Conservation (phyloP, 2,797 vertebrate genomes). For the Esox masquinongy region DNA sequence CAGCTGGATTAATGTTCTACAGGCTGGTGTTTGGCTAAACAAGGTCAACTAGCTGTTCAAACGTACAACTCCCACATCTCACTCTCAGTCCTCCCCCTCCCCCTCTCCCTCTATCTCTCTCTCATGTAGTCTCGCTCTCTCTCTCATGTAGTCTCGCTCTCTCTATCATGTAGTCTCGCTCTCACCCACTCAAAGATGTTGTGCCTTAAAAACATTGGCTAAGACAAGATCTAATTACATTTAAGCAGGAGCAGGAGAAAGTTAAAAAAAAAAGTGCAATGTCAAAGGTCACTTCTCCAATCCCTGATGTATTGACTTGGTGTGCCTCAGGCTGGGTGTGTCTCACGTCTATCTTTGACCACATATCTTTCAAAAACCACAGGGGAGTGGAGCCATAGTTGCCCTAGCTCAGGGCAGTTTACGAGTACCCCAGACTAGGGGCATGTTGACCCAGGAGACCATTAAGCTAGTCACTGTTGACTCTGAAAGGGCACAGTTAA, state of each 20-base stretch:
- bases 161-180: neutral
- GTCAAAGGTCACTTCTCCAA: slow-evolving; percentile 11
- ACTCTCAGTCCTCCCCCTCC: neutral
- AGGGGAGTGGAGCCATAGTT: slow-evolving; percentile 12
- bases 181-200: neutral
- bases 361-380: neutral
- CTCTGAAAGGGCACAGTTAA: slow-evolving; percentile 46
- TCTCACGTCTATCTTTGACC: neutral
- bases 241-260: neutral
- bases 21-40: slow-evolving; percentile 61
- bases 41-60: slow-evolving; percentile 49
- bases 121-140: neutral
- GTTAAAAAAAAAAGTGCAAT: neutral
- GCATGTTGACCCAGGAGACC: slow-evolving; percentile 41
- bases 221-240: neutral
- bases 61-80: slow-evolving; percentile 42
- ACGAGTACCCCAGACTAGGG: slow-evolving; percentile 37
- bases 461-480: slow-evolving; percentile 47
- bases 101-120: neutral
- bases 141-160: neutral
- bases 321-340: neutral
- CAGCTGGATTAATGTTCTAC: slow-evolving; percentile 69
- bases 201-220: neutral
- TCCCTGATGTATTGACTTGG: slow-evolving; percentile 4
- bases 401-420: slow-evolving; percentile 14